phyloP scores from a whole-genome alignment of 2,113 vertebrate genomes.

The Chionis minor region DNA sequence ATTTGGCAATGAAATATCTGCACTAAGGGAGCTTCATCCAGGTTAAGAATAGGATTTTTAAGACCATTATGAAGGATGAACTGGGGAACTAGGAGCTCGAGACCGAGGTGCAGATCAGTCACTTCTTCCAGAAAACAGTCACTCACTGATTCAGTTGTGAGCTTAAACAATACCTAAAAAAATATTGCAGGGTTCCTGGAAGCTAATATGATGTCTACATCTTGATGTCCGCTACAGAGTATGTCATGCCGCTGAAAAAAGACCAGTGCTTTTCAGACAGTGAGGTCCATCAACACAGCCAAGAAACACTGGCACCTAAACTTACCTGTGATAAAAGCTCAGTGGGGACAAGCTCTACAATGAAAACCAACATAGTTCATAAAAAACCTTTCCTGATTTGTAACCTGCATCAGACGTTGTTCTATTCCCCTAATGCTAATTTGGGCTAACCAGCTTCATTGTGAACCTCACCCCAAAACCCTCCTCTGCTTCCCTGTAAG shows the following conservation, averaged over 20 bases:
- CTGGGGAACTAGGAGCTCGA: background rate
- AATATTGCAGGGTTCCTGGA: background rate
- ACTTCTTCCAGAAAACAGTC: background rate
- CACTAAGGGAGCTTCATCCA: background rate
- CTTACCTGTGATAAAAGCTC: background rate
- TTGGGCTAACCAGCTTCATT: background rate
- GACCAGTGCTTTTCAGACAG: background rate
- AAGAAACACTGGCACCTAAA: background rate
- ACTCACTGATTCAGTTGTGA: background rate
- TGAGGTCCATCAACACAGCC: background rate
- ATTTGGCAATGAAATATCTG: background rate
- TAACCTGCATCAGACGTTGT: background rate
- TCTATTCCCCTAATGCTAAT: background rate
- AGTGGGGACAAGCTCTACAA: background rate
- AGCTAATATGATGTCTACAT: background rate
- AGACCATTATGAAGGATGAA: background rate
- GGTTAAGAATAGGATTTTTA: background rate
- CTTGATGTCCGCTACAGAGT: background rate
- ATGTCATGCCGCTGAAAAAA: background rate
- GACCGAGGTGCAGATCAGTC: background rate
- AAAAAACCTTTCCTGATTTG: background rate
- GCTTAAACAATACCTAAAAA: background rate
- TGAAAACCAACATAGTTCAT: background rate
- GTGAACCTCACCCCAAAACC: background rate
- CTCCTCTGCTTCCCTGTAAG: background rate